A percentile compares a stretch with the other conserved stretches of the same genome.
phyloP scores from a whole-genome alignment of 2,113 vertebrate genomes.

The Ageneiosus marmoratus region DNA sequence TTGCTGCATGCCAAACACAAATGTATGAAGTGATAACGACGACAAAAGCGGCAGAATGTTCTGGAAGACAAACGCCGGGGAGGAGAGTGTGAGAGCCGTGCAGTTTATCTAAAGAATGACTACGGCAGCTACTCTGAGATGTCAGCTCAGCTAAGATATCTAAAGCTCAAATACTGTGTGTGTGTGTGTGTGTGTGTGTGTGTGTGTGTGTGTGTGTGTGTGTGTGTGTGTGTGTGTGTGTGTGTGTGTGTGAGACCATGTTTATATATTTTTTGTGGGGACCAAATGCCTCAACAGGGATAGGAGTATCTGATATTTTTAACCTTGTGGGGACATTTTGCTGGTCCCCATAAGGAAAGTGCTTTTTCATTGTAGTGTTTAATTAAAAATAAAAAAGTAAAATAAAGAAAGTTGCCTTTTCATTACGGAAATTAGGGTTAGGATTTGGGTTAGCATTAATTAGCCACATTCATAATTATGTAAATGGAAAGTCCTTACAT shows the following conservation, averaged over 20 bases:
- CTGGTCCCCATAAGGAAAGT: too few species aligned
- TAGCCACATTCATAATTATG: too few species aligned
- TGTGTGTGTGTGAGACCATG: too few species aligned
- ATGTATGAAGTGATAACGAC: slow-evolving; percentile 14
- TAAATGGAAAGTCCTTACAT: too few species aligned
- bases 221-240: slow-evolving; percentile 43
- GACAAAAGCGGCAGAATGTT: not conserved
- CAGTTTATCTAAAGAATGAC: slow-evolving; percentile 1
- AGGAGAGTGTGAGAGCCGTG: not conserved
- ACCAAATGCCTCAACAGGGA: too few species aligned
- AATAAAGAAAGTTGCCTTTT: too few species aligned
- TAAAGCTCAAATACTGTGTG: slow-evolving; percentile 28
- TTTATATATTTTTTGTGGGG: not conserved
- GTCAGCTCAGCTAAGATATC: slow-evolving; percentile 12
- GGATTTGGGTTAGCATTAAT: too few species aligned
- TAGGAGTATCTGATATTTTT: too few species aligned
- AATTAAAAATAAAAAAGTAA: too few species aligned
- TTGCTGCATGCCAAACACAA: not conserved
- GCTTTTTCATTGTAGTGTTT: too few species aligned
- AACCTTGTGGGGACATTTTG: too few species aligned
- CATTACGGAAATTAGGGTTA: too few species aligned
- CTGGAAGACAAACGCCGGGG: not conserved
- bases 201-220: slow-evolving; percentile 37
- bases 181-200: slow-evolving; percentile 28
- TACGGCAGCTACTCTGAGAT: not conserved